Evolutionary conservation across 2,113 vertebrate species (phyloP), one percentile per base, ranked within the genome.

Genomic region (Ciconia boyciana): DNA sequence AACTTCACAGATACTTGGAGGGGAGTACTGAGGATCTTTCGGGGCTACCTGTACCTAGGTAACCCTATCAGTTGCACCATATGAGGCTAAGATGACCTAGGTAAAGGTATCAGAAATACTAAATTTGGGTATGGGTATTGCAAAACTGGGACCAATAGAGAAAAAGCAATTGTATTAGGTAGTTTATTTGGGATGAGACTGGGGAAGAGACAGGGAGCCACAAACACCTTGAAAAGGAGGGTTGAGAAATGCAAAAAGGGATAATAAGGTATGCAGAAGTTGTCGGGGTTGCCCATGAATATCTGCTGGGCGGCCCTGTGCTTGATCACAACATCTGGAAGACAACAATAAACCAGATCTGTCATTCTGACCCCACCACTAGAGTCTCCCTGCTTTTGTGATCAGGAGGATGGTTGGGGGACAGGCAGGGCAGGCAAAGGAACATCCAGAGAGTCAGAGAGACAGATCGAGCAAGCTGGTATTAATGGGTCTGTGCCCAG

Each of bases 401-500:
- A 49, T 64, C 15, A 70, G 62, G 10, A 20, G 9, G 7, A 29
- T 48, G 20, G 7, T 5, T 8, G 2, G 0, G 14, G 7, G 13
- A 1, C 4, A 32, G 44, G 4, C 21, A 55, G 19, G 16, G 8
- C 20, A 70, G 36, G 20, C 13, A 32, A 87, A 61, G 43, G 14
- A 78, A 28, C 11, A 70, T 17, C 17, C 36, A 41, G 12, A 13
- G 4, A 44, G 71, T 62, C 31, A 89, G 68, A 70, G n/a, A 76
- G 36, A 34, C 0, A 1, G 10, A 43, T 14, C 3, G 1, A 49
- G 14, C 21, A 85, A 31, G 6, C 5, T 36, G 18, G 2, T 66
- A 55, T 60, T 81, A 85, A 36, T 28, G 16, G 21, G 11, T 18
- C 26, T 17, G 1, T 39, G 13, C 20, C 34, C 15, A 16, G 60